Base-by-base conservation (phyloP, 2,797 vertebrate species). In the Microctenopoma lineatum region DNA sequence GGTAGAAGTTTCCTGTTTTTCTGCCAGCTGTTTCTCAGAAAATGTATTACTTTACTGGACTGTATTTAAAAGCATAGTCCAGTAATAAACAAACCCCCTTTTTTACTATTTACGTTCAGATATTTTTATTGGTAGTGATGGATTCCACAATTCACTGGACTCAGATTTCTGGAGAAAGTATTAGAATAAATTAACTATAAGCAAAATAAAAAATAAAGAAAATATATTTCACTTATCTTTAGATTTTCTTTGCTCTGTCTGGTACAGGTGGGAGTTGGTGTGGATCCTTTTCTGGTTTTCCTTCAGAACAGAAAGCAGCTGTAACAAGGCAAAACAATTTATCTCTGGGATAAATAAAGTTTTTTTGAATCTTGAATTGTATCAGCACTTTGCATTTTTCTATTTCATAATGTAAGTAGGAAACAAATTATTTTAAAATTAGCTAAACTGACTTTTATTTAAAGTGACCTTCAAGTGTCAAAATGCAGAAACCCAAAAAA, bases 391-490 rank as follows among this genome's bases (percentile, higher is more conserved):
- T 3, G 0, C 7, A 26, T 44, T 26, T 46, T 42, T 9, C 50
- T 34, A 32, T 66, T 50, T 59, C n/a, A n/a, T 15, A 27, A 27
- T 27, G 45, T 3, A 25, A 27, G 2, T 25, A 56, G 36, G 16
- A 25, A 13, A 11, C 16, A 38, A 59, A 41, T 32, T 2, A 36
- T 11, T 36, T 10, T 6, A 32, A 54, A 39, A 11, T 36, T 36
- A 2, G 10, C 10, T 15, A 25, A 47, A 47, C 4, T 52, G 11
- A 16, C 42, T 53, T 44, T 44, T 2, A 61, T 62, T 70, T 32
- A 39, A 21, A 83, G 59, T 4, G 60, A 87, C 85, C 86, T 87
- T 88, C 81, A 86, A 55, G 39, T 77, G 86, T 67, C 75, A 75
- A 77, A 80, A 67, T 15, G 7, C 57, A 73, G 42, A 70, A 57